Evolutionary conservation across 2,797 vertebrate genomes (phyloP), one percentile per base, ranked within the genome.

Genomic region (Pseudocheirus occidentalis): DNA sequence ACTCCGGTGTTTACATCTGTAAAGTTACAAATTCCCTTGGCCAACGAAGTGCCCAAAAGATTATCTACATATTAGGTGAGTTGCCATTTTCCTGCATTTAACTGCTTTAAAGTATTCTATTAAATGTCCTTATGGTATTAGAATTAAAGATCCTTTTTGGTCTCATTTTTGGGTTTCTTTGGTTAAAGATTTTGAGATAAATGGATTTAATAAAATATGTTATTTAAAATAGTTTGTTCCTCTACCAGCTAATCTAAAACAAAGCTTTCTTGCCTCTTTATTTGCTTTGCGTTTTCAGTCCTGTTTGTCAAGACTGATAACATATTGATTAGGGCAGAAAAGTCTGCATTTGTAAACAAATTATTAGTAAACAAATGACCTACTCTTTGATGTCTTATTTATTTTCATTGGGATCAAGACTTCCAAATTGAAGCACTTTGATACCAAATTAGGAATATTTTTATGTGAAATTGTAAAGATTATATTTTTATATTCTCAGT

Each of bases 1-100:
- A 99, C 98, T 99, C 99, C n/a, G 99, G 99, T 92, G 99, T 99
- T 95, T 99, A 99, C 1, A 97, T 99, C 97, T 99, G 99, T 97
- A 99, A 99, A 97, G 99, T 99, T 98, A 98, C 98, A 46, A 99
- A 99, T 97, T 98, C 99, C 56, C 98, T 99, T 56, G 99, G 99
- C 93, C 98, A 99, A 93, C 99, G 97, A 98, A 98, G 98, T 98
- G 99, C 98, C 98, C 99, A 98, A 98, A 99, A 98, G 98, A 94
- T 98, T 91, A 97, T 99, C 98, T 99, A 99, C 98, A 99, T 99
- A 97, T 98, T 99, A 99, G 99, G 99, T 99, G 98, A 99, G 99
- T 98, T 90, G 90, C 92, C 93, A 1, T 40, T 66, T 95, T 4
- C 55, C 96, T 62, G 13, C 1, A 92, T 95, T 93, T 50, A 81